Conservation (phyloP, 2,797 vertebrate genomes). For the Yasuhikotakia modesta region DNA sequence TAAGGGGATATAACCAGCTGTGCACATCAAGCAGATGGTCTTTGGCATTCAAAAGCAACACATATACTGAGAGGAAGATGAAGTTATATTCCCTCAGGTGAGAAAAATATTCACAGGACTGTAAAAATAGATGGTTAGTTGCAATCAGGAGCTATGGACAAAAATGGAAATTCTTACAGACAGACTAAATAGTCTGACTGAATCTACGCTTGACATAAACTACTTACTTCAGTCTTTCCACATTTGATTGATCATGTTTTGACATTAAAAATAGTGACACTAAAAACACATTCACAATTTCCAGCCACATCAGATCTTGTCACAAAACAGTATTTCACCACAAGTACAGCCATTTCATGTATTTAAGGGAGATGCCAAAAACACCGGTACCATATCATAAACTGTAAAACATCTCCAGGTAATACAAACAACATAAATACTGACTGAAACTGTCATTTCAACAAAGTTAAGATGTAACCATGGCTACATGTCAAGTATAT, state of each 20-base stretch:
- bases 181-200: conserved; percentile 1
- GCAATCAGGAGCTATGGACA: not conserved
- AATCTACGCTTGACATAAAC: conserved; percentile 6
- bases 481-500: not conserved
- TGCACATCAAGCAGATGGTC: conserved; percentile 1
- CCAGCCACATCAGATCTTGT: not conserved
- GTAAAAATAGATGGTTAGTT: not conserved
- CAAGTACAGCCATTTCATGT: conserved; percentile 8
- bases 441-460: conserved; percentile 2
- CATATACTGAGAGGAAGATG: not conserved
- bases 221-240: not conserved
- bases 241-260: not conserved
- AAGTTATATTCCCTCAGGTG: not conserved
- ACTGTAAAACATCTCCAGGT: conserved; percentile 12
- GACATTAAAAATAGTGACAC: conserved; percentile 7
- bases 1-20: conserved; percentile 10
- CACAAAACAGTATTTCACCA: conserved; percentile 8
- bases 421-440: conserved; percentile 30
- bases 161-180: conserved; percentile 13
- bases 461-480: conserved; percentile 18
- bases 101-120: not conserved
- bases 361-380: conserved; percentile 26
- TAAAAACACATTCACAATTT: not conserved
- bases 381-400: conserved; percentile 23
- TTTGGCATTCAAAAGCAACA: conserved; percentile 7